phyloP scores from a whole-genome alignment of 1,140 invertebrate species.

The Formica selysi region DNA sequence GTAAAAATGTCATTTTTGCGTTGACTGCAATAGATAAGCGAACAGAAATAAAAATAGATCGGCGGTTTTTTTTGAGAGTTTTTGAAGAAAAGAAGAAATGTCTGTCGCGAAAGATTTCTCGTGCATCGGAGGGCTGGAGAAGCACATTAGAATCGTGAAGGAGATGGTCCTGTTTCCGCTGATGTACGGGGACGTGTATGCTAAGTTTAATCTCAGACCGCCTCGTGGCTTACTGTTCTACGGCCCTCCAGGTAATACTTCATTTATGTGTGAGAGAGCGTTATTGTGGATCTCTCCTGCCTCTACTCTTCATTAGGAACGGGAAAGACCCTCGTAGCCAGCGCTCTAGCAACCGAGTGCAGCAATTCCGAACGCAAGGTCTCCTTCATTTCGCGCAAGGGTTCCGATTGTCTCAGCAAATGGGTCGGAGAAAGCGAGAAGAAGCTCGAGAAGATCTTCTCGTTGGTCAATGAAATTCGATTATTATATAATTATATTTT shows the following conservation, averaged over 20 bases:
- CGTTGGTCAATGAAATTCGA: slow-evolving; percentile 42
- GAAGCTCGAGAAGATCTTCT: slow-evolving; percentile 86
- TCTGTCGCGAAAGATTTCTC: slow-evolving; percentile 83
- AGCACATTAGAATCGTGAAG: slow-evolving; percentile 90
- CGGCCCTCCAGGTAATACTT: slow-evolving; percentile 90
- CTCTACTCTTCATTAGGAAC: slow-evolving; percentile 82
- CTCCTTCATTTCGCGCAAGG: slow-evolving; percentile 87
- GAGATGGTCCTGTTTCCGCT: slow-evolving; percentile 92
- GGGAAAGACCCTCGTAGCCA: slow-evolving; percentile 87
- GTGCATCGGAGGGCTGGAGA: slow-evolving; percentile 90
- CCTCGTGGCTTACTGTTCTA: slow-evolving; percentile 92
- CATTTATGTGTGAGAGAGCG: neutral
- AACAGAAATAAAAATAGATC: slow-evolving; percentile 1
- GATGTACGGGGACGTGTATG: slow-evolving; percentile 90
- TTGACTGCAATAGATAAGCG: neutral
- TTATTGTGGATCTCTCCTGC: slow-evolving; percentile 23
- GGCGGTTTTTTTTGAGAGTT: neutral
- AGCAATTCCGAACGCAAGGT: slow-evolving; percentile 86
- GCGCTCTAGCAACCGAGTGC: slow-evolving; percentile 86
- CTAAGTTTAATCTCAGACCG: slow-evolving; percentile 89
- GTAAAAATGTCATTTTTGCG: slow-evolving; percentile 8
- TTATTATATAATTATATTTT: neutral
- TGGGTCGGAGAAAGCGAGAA: slow-evolving; percentile 88
- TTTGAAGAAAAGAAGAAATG: slow-evolving; percentile 59
- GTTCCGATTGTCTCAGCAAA: slow-evolving; percentile 87